Evolutionary conservation across 2,113 vertebrate species (phyloP).

Genomic region (Porphyrio hochstetteri): DNA sequence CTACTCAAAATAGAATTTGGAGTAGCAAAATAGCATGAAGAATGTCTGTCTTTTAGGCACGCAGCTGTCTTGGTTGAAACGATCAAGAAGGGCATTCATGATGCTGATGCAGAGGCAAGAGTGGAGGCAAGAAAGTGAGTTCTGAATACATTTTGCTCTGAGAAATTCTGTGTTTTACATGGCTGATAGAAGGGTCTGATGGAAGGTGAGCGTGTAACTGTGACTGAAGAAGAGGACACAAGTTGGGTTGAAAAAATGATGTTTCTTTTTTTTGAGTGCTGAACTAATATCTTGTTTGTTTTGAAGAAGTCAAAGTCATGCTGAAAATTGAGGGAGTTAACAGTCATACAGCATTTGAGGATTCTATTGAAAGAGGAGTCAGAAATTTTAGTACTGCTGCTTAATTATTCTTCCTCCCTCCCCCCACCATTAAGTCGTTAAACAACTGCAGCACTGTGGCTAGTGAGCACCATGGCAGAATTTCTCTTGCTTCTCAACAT

Average conservation of each 20-base stretch:
- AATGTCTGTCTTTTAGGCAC: conserved; percentile 79
- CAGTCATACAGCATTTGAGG: neutral
- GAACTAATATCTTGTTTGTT: neutral
- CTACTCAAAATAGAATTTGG: neutral
- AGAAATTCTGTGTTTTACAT: neutral
- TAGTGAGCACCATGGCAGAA: neutral
- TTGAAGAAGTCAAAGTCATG: neutral
- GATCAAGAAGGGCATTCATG: conserved; percentile 96
- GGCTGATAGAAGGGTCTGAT: neutral
- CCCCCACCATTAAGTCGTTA: neutral
- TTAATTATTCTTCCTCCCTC: neutral
- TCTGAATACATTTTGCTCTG: neutral
- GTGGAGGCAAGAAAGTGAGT: conserved; percentile 96
- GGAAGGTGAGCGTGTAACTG: rapidly evolving
- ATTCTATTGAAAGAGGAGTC: neutral
- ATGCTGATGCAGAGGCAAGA: conserved; percentile 95
- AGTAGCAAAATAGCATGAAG: neutral
- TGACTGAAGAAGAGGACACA: neutral
- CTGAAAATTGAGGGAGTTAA: neutral
- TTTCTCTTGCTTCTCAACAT: neutral
- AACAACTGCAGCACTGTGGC: neutral
- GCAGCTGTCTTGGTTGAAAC: conserved; percentile 93
- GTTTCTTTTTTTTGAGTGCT: neutral
- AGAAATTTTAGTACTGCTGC: neutral
- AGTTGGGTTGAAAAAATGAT: neutral